A percentile compares a stretch with the other conserved stretches of the same genome.
These are phyloP conservation scores for Enteromius mattozi DNA, from an alignment of 2,797 vertebrate species.

Conservation along the genomic window DNA sequence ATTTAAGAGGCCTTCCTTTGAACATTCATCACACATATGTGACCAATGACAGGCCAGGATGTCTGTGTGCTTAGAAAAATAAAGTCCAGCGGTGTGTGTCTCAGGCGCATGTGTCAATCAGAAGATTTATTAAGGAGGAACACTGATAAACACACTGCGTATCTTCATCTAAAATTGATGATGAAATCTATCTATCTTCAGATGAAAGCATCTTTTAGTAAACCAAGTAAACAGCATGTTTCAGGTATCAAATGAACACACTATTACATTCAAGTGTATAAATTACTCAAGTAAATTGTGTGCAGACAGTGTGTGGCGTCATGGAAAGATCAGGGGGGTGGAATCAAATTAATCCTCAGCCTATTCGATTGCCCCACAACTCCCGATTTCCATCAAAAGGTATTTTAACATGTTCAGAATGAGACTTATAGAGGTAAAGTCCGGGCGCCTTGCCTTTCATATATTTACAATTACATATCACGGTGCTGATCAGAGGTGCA, in stretches of 20 bases:
- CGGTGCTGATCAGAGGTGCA: background rate
- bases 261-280: background rate
- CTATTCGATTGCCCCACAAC: slow-evolving; percentile 42
- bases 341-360: slow-evolving; percentile 38
- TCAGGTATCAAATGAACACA: slow-evolving; percentile 16
- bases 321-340: background rate
- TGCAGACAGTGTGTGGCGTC: background rate
- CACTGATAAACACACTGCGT: background rate
- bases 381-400: slow-evolving; percentile 34
- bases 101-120: slow-evolving; percentile 2
- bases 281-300: slow-evolving; percentile 6
- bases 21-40: slow-evolving; percentile 40
- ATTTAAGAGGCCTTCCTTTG: background rate
- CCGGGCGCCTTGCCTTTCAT: slow-evolving; percentile 32
- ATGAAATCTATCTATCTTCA: background rate
- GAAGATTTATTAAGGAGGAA: slow-evolving; percentile 10
- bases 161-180: background rate
- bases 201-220: background rate
- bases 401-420: slow-evolving; percentile 46
- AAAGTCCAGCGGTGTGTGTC: slow-evolving; percentile 7
- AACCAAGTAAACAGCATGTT: background rate
- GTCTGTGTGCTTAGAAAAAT: slow-evolving; percentile 40
- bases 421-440: slow-evolving; percentile 43
- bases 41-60: slow-evolving; percentile 33
- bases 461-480: slow-evolving; percentile 40